Percentiles rank a stretch among this genome's conserved stretches.
Evolutionary conservation across 1,140 invertebrate species (phyloP).

Genomic region (Vanessa tameamea): DNA sequence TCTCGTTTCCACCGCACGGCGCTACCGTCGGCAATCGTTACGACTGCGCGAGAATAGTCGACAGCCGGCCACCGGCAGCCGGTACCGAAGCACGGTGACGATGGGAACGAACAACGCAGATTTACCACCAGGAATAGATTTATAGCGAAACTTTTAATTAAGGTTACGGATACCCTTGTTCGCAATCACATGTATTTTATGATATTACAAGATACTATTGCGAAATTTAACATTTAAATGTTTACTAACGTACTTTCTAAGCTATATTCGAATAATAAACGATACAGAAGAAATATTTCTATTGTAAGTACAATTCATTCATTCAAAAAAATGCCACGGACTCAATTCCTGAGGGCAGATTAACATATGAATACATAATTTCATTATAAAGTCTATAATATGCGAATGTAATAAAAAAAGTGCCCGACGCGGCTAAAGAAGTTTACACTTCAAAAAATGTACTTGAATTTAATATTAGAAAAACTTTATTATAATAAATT

Average conservation of each 20-base stretch:
- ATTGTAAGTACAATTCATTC: too few species aligned
- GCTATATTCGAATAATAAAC: too few species aligned
- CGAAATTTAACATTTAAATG: background rate
- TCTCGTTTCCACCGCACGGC: conserved; percentile 57
- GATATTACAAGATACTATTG: background rate
- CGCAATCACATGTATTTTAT: conserved; percentile 38
- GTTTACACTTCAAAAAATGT: too few species aligned
- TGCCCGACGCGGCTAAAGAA: too few species aligned
- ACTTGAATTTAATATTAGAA: background rate
- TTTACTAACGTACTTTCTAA: background rate
- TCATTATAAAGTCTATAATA: background rate
- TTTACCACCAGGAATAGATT: conserved; percentile 68
- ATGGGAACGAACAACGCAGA: conserved; percentile 36
- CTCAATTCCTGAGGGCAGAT: too few species aligned
- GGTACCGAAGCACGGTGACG: conserved; percentile 22
- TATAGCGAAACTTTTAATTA: conserved; percentile 75
- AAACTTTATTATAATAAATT: background rate
- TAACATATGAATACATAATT: background rate
- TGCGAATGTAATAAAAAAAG: too few species aligned
- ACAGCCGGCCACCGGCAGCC: conserved; percentile 29
- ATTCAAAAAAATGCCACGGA: too few species aligned
- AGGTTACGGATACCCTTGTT: conserved; percentile 64
- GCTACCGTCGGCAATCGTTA: conserved; percentile 64
- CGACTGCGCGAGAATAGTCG: conserved; percentile 69
- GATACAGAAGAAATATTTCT: too few species aligned